Base-by-base conservation (phyloP, 1,140 invertebrate genomes). In the Rhopalosiphum maidis region DNA sequence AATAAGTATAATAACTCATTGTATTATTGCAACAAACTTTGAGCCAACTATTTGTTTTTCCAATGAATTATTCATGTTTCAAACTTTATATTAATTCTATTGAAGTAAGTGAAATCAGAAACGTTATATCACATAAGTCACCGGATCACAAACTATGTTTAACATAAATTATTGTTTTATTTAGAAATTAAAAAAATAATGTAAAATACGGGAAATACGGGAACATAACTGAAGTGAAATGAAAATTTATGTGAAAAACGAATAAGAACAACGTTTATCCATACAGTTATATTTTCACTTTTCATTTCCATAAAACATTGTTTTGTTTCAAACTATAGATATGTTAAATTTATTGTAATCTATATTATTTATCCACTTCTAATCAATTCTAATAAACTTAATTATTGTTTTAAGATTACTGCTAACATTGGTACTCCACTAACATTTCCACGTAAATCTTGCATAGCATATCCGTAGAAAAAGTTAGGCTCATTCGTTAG, bases 1-100 rank as follows among this genome's bases (percentile, higher is more conserved):
- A n/a, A n/a, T 35, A 77, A 77, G 60, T 77, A n/a, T 77, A n/a
- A 77, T 77, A 77, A 77, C 30, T 77, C 60, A n/a, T 77, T 77
- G 60, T n/a, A 77, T 77, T 77, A 77, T 77, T 77, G 60, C 15
- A n/a, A 77, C 60, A n/a, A 77, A 77, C 30, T 77, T 77, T 35
- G 60, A 15, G 15, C n/a, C 30, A 77, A 77, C 30, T 77, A 77
- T 77, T 77, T n/a, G 60, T 77, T 77, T 77, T 77, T 77, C 60
- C 11, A n/a, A 77, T 77, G 60, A 77, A 77, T 77, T 77, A 77
- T 77, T n/a, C 30, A 77, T 77, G 60, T 77, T 77, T 77, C 15
- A 77, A 77, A 77, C 60, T 77, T 77, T 77, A 77, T 77, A 77
- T 77, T 77, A 77, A 77, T 77, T n/a, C 60, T 77, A 77, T 77